A percentile compares a stretch with the other conserved stretches of the same genome.
Conservation (phyloP, 1,140 invertebrate species). For the Acromyrmex heyeri region DNA sequence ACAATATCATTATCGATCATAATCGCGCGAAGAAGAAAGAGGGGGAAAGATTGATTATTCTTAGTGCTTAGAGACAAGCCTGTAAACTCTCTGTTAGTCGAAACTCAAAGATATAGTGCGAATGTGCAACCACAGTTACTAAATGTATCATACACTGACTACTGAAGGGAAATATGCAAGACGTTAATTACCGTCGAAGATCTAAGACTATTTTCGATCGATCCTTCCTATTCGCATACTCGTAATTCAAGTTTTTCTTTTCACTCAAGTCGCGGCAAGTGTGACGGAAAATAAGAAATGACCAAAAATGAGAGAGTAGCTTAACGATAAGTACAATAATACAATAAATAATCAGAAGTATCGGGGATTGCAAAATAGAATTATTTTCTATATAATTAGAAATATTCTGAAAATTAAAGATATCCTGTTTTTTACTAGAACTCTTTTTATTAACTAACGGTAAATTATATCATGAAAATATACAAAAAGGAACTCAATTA, state of each 20-base stretch:
- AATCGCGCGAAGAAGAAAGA: conserved; percentile 32
- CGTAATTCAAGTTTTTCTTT: conserved; percentile 35
- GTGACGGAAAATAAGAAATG: conserved; percentile 38
- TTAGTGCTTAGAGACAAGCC: conserved; percentile 58
- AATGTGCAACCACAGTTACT: conserved; percentile 62
- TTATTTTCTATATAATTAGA: conserved; percentile 53
- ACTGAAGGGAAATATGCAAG: conserved; percentile 27
- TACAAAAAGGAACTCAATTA: background rate
- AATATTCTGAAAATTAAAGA: conserved; percentile 31
- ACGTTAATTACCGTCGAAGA: conserved; percentile 39
- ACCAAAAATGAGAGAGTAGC: conserved; percentile 46
- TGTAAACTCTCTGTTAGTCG: conserved; percentile 64
- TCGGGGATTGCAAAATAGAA: conserved; percentile 57
- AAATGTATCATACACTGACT: conserved; percentile 72
- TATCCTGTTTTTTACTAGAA: conserved; percentile 26
- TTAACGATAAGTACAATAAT: conserved; percentile 60
- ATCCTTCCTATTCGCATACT: conserved; percentile 30
- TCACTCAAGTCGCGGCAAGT: background rate
- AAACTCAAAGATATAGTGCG: conserved; percentile 51
- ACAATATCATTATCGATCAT: conserved; percentile 58
- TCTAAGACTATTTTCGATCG: conserved; percentile 17
- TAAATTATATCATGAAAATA: conserved; percentile 19
- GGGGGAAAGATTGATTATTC: conserved; percentile 38
- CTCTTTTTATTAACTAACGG: background rate
- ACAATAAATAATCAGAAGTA: conserved; percentile 58